A percentile compares a stretch with the other conserved stretches of the same genome.
phyloP scores from a whole-genome alignment of 1,140 invertebrate genomes.

The Aradophagus sp. region DNA sequence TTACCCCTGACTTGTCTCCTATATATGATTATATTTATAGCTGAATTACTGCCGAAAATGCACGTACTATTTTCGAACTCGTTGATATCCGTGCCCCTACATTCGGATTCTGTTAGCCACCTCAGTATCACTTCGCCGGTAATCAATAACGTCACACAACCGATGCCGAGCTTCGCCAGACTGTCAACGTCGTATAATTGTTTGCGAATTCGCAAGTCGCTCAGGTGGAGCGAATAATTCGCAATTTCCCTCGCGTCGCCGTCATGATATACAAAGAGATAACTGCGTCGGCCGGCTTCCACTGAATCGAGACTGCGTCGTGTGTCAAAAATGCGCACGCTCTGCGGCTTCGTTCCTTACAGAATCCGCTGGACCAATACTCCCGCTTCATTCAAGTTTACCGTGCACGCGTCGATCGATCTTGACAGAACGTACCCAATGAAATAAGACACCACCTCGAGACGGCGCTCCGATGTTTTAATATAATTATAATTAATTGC shows the following conservation, averaged over 20 bases:
- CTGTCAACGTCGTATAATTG: neutral
- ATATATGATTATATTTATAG: no score
- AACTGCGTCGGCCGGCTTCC: constrained; percentile 51
- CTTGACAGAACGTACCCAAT: constrained; percentile 35
- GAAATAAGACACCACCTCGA: constrained; percentile 13
- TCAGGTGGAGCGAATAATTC: no score
- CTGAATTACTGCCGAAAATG: no score
- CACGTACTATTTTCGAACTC: no score
- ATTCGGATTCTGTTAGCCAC: no score
- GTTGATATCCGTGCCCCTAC: no score
- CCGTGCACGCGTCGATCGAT: constrained; percentile 45
- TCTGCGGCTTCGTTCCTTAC: constrained; percentile 47
- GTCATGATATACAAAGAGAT: constrained; percentile 31
- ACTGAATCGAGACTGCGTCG: constrained; percentile 30
- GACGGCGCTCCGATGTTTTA: no score
- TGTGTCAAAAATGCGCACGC: constrained; percentile 48
- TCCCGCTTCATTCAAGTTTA: constrained; percentile 53
- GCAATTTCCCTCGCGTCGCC: constrained; percentile 29
- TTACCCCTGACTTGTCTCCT: no score
- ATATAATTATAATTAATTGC: no score
- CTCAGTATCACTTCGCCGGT: constrained; percentile 44
- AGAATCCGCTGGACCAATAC: constrained; percentile 51
- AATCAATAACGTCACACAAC: constrained; percentile 43
- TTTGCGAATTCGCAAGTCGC: no score
- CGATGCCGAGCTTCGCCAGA: no score